These are phyloP conservation scores for Laticauda laticaudata DNA, from an alignment of 2,113 vertebrate genomes.

Conservation along the genomic window DNA sequence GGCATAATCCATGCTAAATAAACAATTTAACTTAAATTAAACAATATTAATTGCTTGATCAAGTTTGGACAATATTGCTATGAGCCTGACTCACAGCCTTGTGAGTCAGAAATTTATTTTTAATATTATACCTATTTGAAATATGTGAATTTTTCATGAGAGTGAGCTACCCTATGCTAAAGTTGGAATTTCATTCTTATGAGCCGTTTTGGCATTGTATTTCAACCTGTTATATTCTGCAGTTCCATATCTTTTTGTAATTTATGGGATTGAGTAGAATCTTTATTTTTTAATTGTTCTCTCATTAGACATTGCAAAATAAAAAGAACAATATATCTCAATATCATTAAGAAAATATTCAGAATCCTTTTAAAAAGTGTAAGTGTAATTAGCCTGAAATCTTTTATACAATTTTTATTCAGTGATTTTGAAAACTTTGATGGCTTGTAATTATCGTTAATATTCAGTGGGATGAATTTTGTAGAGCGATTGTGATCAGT, in stretches of 20 bases:
- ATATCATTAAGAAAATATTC: constrained; percentile 36
- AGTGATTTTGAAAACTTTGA: constrained; percentile 34
- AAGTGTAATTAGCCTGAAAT: constrained; percentile 37
- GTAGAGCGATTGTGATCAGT: constrained; percentile 43
- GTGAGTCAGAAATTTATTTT: background rate
- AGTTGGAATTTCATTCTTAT: background rate
- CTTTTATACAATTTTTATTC: constrained; percentile 31
- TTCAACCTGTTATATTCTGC: background rate
- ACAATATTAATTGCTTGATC: background rate
- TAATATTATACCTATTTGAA: background rate
- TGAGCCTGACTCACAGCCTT: background rate
- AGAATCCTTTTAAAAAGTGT: constrained; percentile 26
- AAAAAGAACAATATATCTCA: constrained; percentile 39
- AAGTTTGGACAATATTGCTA: background rate
- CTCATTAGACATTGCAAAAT: constrained; percentile 37
- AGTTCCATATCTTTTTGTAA: background rate
- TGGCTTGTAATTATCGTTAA: constrained; percentile 44
- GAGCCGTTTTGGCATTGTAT: background rate
- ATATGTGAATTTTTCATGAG: background rate
- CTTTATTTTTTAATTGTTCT: background rate
- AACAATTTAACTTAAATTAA: background rate
- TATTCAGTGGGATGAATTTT: constrained; percentile 53
- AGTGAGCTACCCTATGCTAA: background rate
- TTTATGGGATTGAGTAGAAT: background rate
- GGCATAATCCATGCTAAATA: background rate